phyloP scores from a whole-genome alignment of 2,797 vertebrate genomes.

The Bufotes viridis region DNA sequence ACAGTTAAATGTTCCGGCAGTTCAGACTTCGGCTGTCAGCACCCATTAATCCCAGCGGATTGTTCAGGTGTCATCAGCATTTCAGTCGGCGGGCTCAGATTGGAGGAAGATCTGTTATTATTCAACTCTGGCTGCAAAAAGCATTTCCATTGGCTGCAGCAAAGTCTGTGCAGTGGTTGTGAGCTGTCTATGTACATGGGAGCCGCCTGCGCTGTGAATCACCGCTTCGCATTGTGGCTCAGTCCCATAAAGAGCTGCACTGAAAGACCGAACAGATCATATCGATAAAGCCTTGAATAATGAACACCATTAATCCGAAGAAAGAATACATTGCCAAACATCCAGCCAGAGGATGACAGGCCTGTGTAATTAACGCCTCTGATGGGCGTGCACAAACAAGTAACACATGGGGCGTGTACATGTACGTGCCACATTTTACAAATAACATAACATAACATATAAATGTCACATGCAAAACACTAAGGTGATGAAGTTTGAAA shows the following conservation, averaged over 20 bases:
- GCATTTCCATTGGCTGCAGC: conserved; percentile 26
- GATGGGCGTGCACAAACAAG: too few species aligned
- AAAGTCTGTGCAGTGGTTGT: background rate
- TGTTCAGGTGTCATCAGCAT: conserved; percentile 17
- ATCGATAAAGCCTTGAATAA: background rate
- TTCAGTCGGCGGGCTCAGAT: background rate
- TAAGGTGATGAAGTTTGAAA: background rate
- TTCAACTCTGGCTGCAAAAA: conserved; percentile 21
- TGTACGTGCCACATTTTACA: background rate
- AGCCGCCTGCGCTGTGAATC: background rate
- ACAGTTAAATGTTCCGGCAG: background rate
- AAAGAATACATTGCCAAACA: background rate
- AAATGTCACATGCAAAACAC: background rate
- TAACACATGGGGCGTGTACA: too few species aligned
- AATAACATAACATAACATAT: background rate
- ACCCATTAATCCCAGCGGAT: background rate
- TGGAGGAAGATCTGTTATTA: conserved; percentile 45
- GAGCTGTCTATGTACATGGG: background rate
- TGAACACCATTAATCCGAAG: background rate
- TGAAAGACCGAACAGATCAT: background rate
- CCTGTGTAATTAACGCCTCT: too few species aligned
- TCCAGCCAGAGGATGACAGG: too few species aligned
- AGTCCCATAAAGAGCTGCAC: background rate
- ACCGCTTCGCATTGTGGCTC: background rate
- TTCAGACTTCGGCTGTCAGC: background rate